phyloP scores from a whole-genome alignment of 2,797 vertebrate genomes.

The Paedocypris micromegethes region DNA sequence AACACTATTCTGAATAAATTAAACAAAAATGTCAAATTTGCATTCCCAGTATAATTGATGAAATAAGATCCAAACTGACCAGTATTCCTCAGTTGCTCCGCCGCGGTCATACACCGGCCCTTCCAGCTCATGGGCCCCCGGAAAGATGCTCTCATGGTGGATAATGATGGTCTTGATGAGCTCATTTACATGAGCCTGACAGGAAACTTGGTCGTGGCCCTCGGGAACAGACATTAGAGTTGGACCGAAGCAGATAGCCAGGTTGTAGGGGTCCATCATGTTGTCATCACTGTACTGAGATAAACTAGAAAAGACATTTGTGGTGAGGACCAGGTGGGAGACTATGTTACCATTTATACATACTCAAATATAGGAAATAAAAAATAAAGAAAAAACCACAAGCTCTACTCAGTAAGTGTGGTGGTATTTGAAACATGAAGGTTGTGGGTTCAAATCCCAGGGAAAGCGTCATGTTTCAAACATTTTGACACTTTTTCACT shows the following conservation, averaged over 20 bases:
- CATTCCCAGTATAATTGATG: too few relatives aligned
- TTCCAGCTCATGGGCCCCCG: slow-evolving; percentile 79
- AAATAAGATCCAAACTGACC: slow-evolving; percentile 64
- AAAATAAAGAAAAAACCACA: too few relatives aligned
- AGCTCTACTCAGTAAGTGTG: too few relatives aligned
- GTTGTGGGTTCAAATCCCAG: too few relatives aligned
- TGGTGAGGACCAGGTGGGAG: too few relatives aligned
- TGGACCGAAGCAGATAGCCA: slow-evolving; percentile 97
- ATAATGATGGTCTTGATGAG: slow-evolving; percentile 98
- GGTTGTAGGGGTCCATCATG: slow-evolving; percentile 99
- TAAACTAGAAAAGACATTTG: slow-evolving; percentile 64
- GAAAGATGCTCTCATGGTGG: slow-evolving; percentile 91
- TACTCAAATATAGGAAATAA: too few relatives aligned
- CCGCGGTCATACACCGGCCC: slow-evolving; percentile 83
- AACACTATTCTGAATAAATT: too few relatives aligned
- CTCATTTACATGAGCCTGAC: slow-evolving; percentile 97
- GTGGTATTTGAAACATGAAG: too few relatives aligned
- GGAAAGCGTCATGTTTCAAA: too few relatives aligned
- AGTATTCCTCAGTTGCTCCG: slow-evolving; percentile 83
- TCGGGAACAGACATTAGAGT: slow-evolving; percentile 96
- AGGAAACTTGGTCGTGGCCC: slow-evolving; percentile 91
- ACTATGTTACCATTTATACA: neutral
- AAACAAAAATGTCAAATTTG: too few relatives aligned
- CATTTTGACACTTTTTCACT: too few relatives aligned
- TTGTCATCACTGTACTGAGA: slow-evolving; percentile 99